Evolutionary conservation across 1,140 invertebrate genomes (phyloP).

Genomic region (Calephelis nemesis): DNA sequence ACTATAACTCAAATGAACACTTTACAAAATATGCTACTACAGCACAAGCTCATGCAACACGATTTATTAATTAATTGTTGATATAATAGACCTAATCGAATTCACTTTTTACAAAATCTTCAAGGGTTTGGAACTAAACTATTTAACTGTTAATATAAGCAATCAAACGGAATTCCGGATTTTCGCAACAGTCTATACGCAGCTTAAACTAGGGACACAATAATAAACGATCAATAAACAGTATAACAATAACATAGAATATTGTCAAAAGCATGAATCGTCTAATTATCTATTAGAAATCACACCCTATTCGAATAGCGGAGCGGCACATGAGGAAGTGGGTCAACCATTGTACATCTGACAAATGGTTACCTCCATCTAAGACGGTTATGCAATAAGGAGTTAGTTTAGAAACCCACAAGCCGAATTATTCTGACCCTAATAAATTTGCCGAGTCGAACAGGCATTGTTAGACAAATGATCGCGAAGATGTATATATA

Average conservation of each 20-base stretch:
- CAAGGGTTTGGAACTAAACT: too few relatives aligned
- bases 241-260: neutral
- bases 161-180: too few relatives aligned
- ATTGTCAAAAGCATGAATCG: slow-evolving; percentile 34
- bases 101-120: too few relatives aligned
- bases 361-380: slow-evolving; percentile 66
- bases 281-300: slow-evolving; percentile 62
- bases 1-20: too few relatives aligned
- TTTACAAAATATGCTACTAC: too few relatives aligned
- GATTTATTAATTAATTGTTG: too few relatives aligned
- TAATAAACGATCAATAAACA: too few relatives aligned
- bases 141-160: too few relatives aligned
- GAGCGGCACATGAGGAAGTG: slow-evolving; percentile 60
- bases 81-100: too few relatives aligned
- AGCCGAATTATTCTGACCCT: slow-evolving; percentile 76
- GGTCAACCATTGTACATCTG: slow-evolving; percentile 73
- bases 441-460: slow-evolving; percentile 76
- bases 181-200: too few relatives aligned
- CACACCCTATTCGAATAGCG: slow-evolving; percentile 48
- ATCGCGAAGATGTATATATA: slow-evolving; percentile 62
- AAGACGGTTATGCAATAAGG: slow-evolving; percentile 72
- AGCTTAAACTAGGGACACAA: too few relatives aligned
- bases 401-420: slow-evolving; percentile 66
- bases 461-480: slow-evolving; percentile 73
- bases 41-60: too few relatives aligned